Evolutionary conservation across 2,888 invertebrate genomes (phyloP), one percentile per base, ranked within the genome.

Genomic region (Iselma pallidipennis): DNA sequence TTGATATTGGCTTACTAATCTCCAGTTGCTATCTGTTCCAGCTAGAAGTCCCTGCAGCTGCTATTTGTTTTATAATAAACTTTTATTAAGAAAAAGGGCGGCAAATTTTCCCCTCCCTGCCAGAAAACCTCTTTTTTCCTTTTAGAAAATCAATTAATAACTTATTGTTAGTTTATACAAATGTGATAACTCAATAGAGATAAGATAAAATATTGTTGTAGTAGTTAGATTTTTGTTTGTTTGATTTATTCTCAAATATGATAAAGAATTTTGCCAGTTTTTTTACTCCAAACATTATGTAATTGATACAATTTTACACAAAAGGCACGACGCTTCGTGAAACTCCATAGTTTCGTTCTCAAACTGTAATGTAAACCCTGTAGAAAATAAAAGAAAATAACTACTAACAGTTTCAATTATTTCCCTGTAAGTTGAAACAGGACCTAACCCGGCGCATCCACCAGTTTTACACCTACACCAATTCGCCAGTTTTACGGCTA

Each of bases 91-190:
- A 25, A 25, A 3, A 4, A 25, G 25, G 25, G 21, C 45, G 1
- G 4, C 19, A 10, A 16, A 21, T 45, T 37, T 3, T 4, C 45
- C 6, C 2, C 4, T 1, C n/a, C n/a, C n/a, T n/a, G n/a, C n/a
- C n/a, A n/a, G n/a, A n/a, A n/a, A n/a, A n/a, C n/a, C n/a, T n/a
- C n/a, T n/a, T n/a, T n/a, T n/a, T n/a, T n/a, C n/a, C n/a, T n/a
- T n/a, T n/a, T n/a, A n/a, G n/a, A n/a, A 5, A 16, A 37, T 14
- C 3, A 42, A 45, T 45, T 45, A 45, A 45, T 45, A 25, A 50
- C 28, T 50, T 45, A 56, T 59, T 54, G 42, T 54, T 61, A 61
- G 54, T 61, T 51, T 61, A 45, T 61, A 62, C 62, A 62, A 62
- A 33, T 62, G 62, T 62, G 57, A 58, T 62, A 62, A 45, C 57